Evolutionary conservation across 2,888 invertebrate species (phyloP), one percentile per base, ranked within the genome.

Genomic region (Liposcelis brunnea): DNA sequence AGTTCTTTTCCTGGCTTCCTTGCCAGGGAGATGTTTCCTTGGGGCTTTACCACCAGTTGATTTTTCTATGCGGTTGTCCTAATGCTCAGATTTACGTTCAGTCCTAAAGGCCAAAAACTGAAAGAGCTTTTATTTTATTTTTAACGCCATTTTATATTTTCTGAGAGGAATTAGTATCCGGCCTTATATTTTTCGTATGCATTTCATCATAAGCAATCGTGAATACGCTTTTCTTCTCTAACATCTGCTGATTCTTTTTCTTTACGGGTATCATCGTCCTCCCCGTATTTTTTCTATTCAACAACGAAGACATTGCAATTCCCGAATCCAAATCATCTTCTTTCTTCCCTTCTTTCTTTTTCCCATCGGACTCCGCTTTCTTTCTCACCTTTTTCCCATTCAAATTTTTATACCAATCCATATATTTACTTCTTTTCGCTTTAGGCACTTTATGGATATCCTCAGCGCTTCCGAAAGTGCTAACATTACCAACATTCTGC

Each of bases 181-280:
- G 77, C 56, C 81, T 67, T 45, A 87, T 67, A 58, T 84, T 82
- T 56, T 80, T 80, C 1, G 86, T 87, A 52, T 85, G 81, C 55
- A 90, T 84, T 56, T 89, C 89, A 56, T 84, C 85, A 58, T 90
- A 91, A 1, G 89, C 89, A 52, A 91, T 91, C 6, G 87, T 87
- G 58, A 91, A 91, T 21, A 91, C 80, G 59, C 89, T 90, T 59
- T 90, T 89, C 66, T 90, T 91, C 56, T 89, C 87, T 48, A 72
- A 54, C 47, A 70, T 59, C 50, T 68, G 67, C 50, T 69, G 69
- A 50, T 66, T 52, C 43, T 52, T 52, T 12, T 51, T 49, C 33
- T 46, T 45, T 26, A 49, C n/a, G 16, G 15, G 35, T 12, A 37
- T 31, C 26, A 33, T 47, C 33, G 44, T 40, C 21, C 32, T 26